Evolutionary conservation across 2,113 vertebrate species (phyloP), one percentile per base, ranked within the genome.

Genomic region (Carassius gibelio): DNA sequence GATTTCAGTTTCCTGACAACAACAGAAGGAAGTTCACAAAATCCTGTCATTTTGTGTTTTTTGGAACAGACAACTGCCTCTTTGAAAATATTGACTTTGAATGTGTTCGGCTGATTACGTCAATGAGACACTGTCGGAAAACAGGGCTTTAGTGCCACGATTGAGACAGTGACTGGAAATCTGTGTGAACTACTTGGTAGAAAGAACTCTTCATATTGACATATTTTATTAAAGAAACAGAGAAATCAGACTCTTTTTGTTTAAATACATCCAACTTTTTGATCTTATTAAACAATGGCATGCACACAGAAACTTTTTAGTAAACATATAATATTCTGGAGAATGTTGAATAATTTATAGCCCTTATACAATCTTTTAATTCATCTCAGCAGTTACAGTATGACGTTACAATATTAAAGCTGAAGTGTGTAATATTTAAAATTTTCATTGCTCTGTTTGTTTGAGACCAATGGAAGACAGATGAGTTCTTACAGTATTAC

Each of bases 1-100:
- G 86, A 85, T 91, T 92, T 86, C 84, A 89, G 91, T 90, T 93
- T 90, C 84, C 79, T 42, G 85, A 75, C 71, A 84, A 83, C 57
- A 81, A 66, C 76, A 15, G 57, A 75, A 15, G 52, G 88, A 87
- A 91, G 91, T 92, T 91, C 85, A 34, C 83, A 88, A 89, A 81
- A 90, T 92, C 11, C 85, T 75, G 38, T 48, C 59, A 34, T 87
- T 86, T 74, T 85, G 55, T 74, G 78, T 26, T 89, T 88, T 88
- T 88, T 79, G 85, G 45, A n/a, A 84, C 76, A 61, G 50, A 68
- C 64, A 83, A 55, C 26, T 42, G 34, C 30, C 66, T 80, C 48
- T 64, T 82, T 86, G 66, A 85, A 42, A 87, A 57, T 82, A 76
- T 83, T 75, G 21, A 69, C 55, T 57, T 74, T 76, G 59, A 64